Conservation (phyloP, 2,888 invertebrate species). For the Anthophora plumipes region DNA sequence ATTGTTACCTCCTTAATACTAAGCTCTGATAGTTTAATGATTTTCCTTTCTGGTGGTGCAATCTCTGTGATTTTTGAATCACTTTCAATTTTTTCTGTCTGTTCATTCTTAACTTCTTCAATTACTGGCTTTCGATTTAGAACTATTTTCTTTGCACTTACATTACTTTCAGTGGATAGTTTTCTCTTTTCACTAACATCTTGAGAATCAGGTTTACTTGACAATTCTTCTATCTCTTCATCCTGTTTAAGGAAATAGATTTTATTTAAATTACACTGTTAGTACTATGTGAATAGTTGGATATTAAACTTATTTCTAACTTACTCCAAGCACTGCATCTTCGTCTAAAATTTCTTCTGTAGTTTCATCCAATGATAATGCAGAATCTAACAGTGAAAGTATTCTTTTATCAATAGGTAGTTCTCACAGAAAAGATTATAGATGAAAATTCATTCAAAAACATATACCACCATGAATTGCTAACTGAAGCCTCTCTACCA, state of each 20-base stretch:
- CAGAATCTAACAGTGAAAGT: slow-evolving; percentile 75
- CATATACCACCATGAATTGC: slow-evolving; percentile 85
- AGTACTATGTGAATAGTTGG: background rate
- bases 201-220: slow-evolving; percentile 81
- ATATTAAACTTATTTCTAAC: slow-evolving; percentile 48
- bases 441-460: slow-evolving; percentile 22
- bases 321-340: slow-evolving; percentile 86
- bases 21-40: slow-evolving; percentile 87
- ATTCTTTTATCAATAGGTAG: slow-evolving; percentile 25
- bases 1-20: slow-evolving; percentile 86
- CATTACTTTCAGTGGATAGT: slow-evolving; percentile 79
- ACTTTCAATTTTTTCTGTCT: slow-evolving; percentile 86
- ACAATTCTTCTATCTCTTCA: slow-evolving; percentile 82
- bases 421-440: background rate
- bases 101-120: slow-evolving; percentile 79
- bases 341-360: slow-evolving; percentile 85
- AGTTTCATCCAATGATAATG: slow-evolving; percentile 86
- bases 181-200: slow-evolving; percentile 78
- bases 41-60: slow-evolving; percentile 84
- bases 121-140: slow-evolving; percentile 85
- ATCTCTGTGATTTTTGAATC: slow-evolving; percentile 84
- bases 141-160: slow-evolving; percentile 87
- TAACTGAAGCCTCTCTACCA: slow-evolving; percentile 91
- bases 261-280: slow-evolving; percentile 12
- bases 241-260: slow-evolving; percentile 73